These are phyloP conservation scores for Nasonia oneida DNA, from an alignment of 2,888 invertebrate genomes.

Conservation along the genomic window DNA sequence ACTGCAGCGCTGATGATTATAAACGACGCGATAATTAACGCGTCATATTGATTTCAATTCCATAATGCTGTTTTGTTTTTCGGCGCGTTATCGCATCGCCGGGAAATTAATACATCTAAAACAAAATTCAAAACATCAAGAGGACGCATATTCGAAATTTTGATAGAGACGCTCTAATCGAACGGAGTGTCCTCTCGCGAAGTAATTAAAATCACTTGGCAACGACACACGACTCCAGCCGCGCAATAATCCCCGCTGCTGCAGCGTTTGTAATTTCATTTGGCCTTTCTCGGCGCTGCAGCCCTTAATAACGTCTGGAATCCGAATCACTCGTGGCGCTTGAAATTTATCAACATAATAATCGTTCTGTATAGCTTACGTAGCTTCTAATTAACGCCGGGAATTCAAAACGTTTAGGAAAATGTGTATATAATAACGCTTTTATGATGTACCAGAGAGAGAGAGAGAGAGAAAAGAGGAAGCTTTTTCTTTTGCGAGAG, in stretches of 20 bases:
- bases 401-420: background rate
- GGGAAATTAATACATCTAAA: background rate
- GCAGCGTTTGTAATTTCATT: conserved; percentile 2
- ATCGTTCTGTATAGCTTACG: background rate
- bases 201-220: background rate
- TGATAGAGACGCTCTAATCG: background rate
- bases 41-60: too few relatives aligned
- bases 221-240: background rate
- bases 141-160: too few relatives aligned
- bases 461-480: background rate
- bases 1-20: background rate
- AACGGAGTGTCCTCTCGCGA: background rate
- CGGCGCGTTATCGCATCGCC: too few relatives aligned
- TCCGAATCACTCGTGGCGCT: background rate
- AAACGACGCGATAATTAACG: background rate
- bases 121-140: too few relatives aligned
- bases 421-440: background rate
- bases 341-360: background rate
- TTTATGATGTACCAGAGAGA: too few relatives aligned
- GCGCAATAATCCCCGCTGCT: background rate
- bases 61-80: background rate
- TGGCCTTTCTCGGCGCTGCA: background rate
- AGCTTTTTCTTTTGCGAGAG: background rate
- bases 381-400: background rate
- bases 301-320: background rate